Evolutionary conservation across 2,888 invertebrate genomes (phyloP).

Genomic region (Limnephilus rhombicus): DNA sequence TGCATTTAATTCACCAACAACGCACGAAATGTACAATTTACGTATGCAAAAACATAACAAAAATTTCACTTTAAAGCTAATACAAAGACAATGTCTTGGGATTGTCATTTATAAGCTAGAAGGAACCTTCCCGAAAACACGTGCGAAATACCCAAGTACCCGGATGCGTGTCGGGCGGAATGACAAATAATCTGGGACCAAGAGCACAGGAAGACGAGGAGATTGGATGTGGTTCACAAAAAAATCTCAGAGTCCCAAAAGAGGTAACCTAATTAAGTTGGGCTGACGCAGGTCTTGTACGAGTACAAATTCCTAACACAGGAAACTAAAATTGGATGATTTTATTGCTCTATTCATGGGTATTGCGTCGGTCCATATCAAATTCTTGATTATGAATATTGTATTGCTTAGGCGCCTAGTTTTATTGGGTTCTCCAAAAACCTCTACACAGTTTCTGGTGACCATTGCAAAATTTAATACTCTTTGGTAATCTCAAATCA

Average conservation of each 20-base stretch:
- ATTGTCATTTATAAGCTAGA: not conserved
- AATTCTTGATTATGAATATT: too few species aligned
- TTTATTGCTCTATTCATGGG: not conserved
- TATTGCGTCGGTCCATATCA: too few species aligned
- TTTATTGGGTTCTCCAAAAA: too few species aligned
- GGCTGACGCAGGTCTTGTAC: not conserved
- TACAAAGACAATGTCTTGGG: not conserved
- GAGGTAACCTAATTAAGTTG: not conserved
- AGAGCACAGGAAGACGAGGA: not conserved
- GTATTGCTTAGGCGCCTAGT: too few species aligned
- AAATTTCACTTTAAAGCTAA: not conserved
- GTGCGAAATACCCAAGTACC: constrained; percentile 1
- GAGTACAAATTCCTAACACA: not conserved
- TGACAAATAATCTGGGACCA: not conserved
- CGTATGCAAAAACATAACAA: not conserved
- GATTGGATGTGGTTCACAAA: not conserved
- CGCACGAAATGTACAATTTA: not conserved
- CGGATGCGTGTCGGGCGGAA: not conserved
- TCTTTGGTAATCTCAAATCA: too few species aligned
- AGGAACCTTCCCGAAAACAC: not conserved
- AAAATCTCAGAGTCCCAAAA: not conserved
- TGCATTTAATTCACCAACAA: not conserved
- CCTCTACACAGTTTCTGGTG: too few species aligned
- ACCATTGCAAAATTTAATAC: too few species aligned
- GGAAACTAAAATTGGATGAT: not conserved